A percentile compares a stretch with the other conserved stretches of the same genome.
Conservation (phyloP, 2,113 vertebrate genomes). For the Ceyx melanurus region DNA sequence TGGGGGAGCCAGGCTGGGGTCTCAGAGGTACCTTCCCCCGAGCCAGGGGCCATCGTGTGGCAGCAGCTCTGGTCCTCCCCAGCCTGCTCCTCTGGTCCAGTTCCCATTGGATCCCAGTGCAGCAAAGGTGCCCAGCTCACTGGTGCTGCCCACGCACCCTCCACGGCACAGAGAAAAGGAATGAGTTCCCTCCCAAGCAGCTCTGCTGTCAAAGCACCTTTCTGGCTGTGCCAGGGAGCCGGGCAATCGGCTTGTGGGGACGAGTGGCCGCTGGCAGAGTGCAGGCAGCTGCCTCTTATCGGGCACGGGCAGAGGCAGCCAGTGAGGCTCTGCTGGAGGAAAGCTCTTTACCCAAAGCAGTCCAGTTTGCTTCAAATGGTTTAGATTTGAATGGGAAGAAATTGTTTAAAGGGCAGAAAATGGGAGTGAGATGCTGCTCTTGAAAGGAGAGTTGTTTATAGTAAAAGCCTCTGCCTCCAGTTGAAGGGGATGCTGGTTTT, state of each 20-base stretch:
- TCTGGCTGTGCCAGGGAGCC: neutral
- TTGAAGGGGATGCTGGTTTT: neutral
- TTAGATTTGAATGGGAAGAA: neutral
- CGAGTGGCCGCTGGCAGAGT: neutral
- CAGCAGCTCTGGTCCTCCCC: fast-evolving
- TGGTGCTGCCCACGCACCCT: neutral
- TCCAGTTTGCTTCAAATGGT: neutral
- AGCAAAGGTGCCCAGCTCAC: fast-evolving
- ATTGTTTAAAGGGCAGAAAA: neutral
- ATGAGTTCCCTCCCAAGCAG: neutral
- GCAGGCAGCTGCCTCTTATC: neutral
- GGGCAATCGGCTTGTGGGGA: neutral
- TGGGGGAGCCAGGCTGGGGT: neutral
- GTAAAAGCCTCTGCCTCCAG: fast-evolving
- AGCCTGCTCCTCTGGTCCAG: neutral
- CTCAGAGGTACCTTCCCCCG: neutral
- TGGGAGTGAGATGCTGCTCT: neutral
- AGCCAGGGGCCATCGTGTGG: neutral
- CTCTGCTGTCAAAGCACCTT: neutral
- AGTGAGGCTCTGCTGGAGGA: neutral
- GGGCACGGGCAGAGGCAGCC: neutral
- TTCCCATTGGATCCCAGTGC: neutral
- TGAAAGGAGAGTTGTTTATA: neutral
- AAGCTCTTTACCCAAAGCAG: neutral
- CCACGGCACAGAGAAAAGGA: neutral